phyloP scores from a whole-genome alignment of 2,888 invertebrate species.

The Megalurothrips usitatus region DNA sequence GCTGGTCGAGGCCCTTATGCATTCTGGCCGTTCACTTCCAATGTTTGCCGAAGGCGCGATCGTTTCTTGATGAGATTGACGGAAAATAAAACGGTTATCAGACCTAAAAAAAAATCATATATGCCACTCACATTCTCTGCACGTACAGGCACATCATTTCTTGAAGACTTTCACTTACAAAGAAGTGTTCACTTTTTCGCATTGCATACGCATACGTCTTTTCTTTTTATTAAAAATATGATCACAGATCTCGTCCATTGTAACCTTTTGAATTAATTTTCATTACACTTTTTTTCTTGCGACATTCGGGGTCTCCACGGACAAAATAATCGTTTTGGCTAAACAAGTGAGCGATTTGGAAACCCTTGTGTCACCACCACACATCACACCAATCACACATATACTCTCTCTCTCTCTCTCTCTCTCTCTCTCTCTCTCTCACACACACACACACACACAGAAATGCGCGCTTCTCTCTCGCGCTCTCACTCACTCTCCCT shows the following conservation, averaged over 20 bases:
- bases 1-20: too few species aligned
- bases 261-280: background rate
- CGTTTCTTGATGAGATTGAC: too few species aligned
- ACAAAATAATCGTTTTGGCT: slow-evolving; percentile 23
- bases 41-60: too few species aligned
- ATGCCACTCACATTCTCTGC: background rate
- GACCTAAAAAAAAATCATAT: background rate
- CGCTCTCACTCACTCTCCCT: background rate
- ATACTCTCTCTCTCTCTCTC: background rate
- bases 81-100: background rate
- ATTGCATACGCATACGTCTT: background rate
- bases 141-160: too few species aligned
- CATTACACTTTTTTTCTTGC: background rate
- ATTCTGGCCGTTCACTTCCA: too few species aligned
- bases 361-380: background rate
- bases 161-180: too few species aligned
- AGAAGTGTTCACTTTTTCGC: too few species aligned
- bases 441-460: background rate
- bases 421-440: background rate
- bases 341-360: slow-evolving; percentile 3
- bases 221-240: slow-evolving; percentile 1
- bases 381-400: background rate
- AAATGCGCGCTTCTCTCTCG: too few species aligned
- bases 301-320: background rate
- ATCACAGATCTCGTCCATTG: slow-evolving; percentile 16